phyloP scores from a whole-genome alignment of 2,113 vertebrate species.

The Abramis brama region DNA sequence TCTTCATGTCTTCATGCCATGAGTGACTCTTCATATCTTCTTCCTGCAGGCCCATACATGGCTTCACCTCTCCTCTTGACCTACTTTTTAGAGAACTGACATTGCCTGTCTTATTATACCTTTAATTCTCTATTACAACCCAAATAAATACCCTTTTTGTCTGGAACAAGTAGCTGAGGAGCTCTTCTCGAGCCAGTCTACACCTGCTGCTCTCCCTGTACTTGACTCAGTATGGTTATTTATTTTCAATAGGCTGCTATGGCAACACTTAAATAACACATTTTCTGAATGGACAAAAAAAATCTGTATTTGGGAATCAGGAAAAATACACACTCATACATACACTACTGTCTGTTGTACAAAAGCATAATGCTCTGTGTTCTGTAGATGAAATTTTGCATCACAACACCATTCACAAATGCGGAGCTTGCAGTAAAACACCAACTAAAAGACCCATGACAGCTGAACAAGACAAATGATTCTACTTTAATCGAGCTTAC shows the following conservation, averaged over 20 bases:
- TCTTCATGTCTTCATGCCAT: background rate
- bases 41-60: background rate
- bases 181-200: background rate
- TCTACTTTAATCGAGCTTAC: background rate
- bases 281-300: background rate
- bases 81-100: background rate
- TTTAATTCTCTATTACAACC: background rate
- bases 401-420: conserved; percentile 12
- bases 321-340: background rate
- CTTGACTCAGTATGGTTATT: background rate
- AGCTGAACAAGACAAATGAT: conserved; percentile 30
- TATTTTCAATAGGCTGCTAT: background rate
- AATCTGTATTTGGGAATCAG: background rate
- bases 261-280: background rate
- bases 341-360: background rate
- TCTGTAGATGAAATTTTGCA: background rate
- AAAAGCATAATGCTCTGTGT: background rate
- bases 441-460: conserved; percentile 19
- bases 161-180: background rate
- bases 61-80: background rate
- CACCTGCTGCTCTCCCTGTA: background rate
- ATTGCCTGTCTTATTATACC: background rate
- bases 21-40: background rate
- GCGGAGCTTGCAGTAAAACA: conserved; percentile 18
- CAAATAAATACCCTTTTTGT: background rate